Percentiles rank a stretch among this genome's conserved stretches.
These are phyloP conservation scores for Physocephala rufipes DNA, from an alignment of 2,888 invertebrate species.

Conservation along the genomic window DNA sequence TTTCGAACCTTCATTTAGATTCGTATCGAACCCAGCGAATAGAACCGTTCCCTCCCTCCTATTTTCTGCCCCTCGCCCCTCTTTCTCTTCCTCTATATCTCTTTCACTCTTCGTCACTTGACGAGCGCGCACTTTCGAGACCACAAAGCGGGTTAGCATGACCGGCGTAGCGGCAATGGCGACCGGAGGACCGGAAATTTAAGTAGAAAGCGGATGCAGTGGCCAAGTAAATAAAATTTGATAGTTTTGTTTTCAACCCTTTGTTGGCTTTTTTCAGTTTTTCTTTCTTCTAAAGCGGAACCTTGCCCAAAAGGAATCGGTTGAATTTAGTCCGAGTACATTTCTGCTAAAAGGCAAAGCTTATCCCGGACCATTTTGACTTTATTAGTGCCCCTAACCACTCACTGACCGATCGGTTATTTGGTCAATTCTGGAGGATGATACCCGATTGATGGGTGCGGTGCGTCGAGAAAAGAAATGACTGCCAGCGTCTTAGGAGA, in stretches of 20 bases:
- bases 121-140: no score
- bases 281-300: background rate
- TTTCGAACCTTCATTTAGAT: constrained; percentile 30
- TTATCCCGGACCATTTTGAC: constrained; percentile 31
- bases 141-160: background rate
- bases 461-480: no score
- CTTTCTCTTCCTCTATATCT: no score
- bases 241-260: constrained; percentile 48
- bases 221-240: constrained; percentile 53
- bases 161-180: background rate
- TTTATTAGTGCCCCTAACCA: no score
- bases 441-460: no score
- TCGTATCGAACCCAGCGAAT: constrained; percentile 14
- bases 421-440: no score
- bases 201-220: constrained; percentile 33
- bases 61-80: no score
- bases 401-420: no score
- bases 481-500: no score
- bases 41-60: background rate
- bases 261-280: constrained; percentile 1
- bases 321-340: background rate
- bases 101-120: no score
- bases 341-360: constrained; percentile 35
- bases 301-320: background rate
- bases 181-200: constrained; percentile 37